Percentiles rank a stretch among this genome's conserved stretches.
Conservation (phyloP, 2,888 invertebrate species). For the Ceratothoa steindachneri region DNA sequence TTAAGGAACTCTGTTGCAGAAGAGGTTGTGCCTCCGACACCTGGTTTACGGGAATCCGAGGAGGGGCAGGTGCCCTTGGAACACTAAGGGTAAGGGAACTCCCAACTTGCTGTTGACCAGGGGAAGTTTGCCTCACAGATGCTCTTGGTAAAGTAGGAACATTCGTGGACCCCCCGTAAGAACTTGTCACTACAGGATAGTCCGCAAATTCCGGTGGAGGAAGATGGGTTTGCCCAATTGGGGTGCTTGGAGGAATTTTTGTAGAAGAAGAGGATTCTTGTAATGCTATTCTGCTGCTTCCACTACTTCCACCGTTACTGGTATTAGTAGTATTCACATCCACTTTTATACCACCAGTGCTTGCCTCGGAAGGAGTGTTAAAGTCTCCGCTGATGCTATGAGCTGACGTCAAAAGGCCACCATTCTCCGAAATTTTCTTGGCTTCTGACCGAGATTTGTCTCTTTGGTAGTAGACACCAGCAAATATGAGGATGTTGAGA, state of each 20-base stretch:
- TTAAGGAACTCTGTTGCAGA: slow-evolving; percentile 45
- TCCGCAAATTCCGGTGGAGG: slow-evolving; percentile 81
- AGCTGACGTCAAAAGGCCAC: slow-evolving; percentile 38
- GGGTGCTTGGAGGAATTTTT: slow-evolving; percentile 29
- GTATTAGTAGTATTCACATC: background rate
- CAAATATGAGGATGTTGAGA: slow-evolving; percentile 86
- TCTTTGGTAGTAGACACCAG: slow-evolving; percentile 84
- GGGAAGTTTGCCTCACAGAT: slow-evolving; percentile 16
- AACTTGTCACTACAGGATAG: slow-evolving; percentile 57
- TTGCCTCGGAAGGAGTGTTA: slow-evolving; percentile 30
- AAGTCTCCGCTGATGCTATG: slow-evolving; percentile 45
- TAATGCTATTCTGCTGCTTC: background rate
- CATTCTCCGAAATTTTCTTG: slow-evolving; percentile 45
- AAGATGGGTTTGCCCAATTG: slow-evolving; percentile 60
- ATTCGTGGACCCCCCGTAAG: slow-evolving; percentile 36
- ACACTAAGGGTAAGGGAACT: slow-evolving; percentile 38
- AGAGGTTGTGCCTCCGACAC: slow-evolving; percentile 43
- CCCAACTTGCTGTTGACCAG: slow-evolving; percentile 23
- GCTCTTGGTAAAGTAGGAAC: slow-evolving; percentile 42
- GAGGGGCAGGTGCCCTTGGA: slow-evolving; percentile 42
- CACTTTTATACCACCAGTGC: slow-evolving; percentile 1
- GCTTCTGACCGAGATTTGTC: slow-evolving; percentile 49
- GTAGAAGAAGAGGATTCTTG: background rate
- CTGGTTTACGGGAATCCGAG: slow-evolving; percentile 37
- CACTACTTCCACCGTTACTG: slow-evolving; percentile 10